Evolutionary conservation across 1,140 invertebrate species (phyloP), one percentile per base, ranked within the genome.

Genomic region (Brachionus angularis): DNA sequence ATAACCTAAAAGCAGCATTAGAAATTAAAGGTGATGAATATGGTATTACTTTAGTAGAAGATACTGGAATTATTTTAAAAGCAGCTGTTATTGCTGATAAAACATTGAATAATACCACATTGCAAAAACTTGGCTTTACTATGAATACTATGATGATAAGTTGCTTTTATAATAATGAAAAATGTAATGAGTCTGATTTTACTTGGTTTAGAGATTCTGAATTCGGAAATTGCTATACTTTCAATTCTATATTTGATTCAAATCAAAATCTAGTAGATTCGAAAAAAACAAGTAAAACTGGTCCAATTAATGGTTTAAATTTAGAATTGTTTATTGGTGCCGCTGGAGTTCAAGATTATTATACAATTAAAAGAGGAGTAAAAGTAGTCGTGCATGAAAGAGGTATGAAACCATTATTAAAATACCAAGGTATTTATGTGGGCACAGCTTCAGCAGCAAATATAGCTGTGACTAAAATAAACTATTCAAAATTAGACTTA

Each of bases 221-320:
- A 16, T 61, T 33, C 34, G 55, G 55, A 21, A 61, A 61, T 25
- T 61, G 55, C 55, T 61, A 61, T 21, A 61, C 55, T n/a, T 61
- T 61, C 27, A 61, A 61, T n/a, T 36, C 33, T 10, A n/a, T 61
- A 27, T 61, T 39, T 44, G 55, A 61, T 16, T 16, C 10, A 16
- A 42, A 16, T 42, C 10, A 16, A 42, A 16, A 10, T 10, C 10
- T 42, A 10, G 16, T 10, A 16, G 16, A 16, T n/a, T 36, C 39
- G 10, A 61, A 36, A 16, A 18, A 5, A 16, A 36, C 55, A 44
- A 61, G 55, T 21, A 61, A 61, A 29, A 44, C 55, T 14, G 55
- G 55, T 1, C 55, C 55, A 5, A 61, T 12, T 3, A 25, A 61
- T 18, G 55, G 55, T 12, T 25, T 61, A 25, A 44, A 39, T 23